Base-by-base conservation (phyloP, 2,888 invertebrate genomes). In the Aphidoletes aphidimyza region DNA sequence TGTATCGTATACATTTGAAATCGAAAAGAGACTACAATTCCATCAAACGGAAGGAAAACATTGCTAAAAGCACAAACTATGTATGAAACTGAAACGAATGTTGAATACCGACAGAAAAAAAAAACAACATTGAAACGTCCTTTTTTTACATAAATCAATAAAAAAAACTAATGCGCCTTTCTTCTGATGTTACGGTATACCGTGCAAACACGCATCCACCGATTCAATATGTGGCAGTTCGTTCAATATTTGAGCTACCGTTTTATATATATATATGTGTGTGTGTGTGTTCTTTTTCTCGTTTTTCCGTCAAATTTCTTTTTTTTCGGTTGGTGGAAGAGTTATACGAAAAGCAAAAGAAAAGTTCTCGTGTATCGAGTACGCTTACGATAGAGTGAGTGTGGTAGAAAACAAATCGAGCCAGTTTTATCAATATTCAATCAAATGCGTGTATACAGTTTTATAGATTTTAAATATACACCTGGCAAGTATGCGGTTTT, bases 141-240 rank as follows among this genome's bases (percentile, higher is more conserved):
- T 2, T 5, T 14, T 69, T 30, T 30, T 69, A 34, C 69, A 69
- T 69, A 30, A 69, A 69, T 30, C 69, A 3, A 69, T 69, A 69
- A 54, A n/a, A n/a, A n/a, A 54, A 69, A 69, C 69, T 69, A 69
- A 69, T 69, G 69, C 69, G 69, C 69, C 30, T 69, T 69, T 69
- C 69, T 69, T 9, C 14, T 26, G 11, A 14, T 9, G 34, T 30
- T 42, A 1, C 34, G 69, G 69, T 69, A 11, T 69, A 14, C 69
- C 11, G 5, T 69, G 69, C 30, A 69, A 69, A 69, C 69, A 69
- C 30, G 14, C 30, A 47, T 47, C 17, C 17, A 19, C 17, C 47
- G 19, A 69, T 69, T n/a, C 69, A 69, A 69, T 54, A 54, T 54
- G 54, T 22, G 54, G 26, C 54, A 22, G 54, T 22, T 22, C 22